A percentile compares a stretch with the other conserved stretches of the same genome.
phyloP scores from a whole-genome alignment of 2,888 invertebrate species.

The Podabrus alpinus region DNA sequence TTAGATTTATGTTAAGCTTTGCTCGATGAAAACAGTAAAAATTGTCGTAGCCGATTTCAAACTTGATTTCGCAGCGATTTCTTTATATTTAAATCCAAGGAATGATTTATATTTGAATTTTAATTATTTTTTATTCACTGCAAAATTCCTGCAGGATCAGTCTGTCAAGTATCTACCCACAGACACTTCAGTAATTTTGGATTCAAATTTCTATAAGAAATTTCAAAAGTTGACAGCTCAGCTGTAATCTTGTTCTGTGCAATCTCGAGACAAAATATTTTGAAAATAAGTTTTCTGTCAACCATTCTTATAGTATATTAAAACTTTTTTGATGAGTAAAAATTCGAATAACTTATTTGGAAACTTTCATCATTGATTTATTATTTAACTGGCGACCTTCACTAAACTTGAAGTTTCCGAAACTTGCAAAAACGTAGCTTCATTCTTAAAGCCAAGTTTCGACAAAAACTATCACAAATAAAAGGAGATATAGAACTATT shows the following conservation, averaged over 20 bases:
- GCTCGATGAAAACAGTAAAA: too few species aligned
- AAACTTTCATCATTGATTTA: not conserved
- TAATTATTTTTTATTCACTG: too few species aligned
- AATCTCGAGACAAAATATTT: not conserved
- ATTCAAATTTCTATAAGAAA: not conserved
- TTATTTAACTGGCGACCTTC: not conserved
- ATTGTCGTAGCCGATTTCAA: too few species aligned
- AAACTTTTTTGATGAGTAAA: not conserved
- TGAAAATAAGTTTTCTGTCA: not conserved
- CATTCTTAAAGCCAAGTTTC: not conserved
- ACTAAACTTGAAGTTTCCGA: not conserved
- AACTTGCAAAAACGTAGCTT: not conserved
- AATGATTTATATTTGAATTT: too few species aligned
- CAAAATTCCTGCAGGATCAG: too few species aligned
- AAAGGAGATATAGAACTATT: slow-evolving; percentile 1
- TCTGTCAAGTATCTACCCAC: too few species aligned
- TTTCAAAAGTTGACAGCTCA: too few species aligned
- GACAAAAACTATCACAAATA: not conserved
- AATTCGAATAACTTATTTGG: not conserved
- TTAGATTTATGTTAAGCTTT: too few species aligned
- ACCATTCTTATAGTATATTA: not conserved
- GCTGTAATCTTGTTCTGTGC: not conserved
- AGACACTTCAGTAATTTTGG: not conserved
- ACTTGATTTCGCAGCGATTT: too few species aligned
- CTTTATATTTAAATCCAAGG: too few species aligned